Evolutionary conservation across 2,113 vertebrate genomes (phyloP), one percentile per base, ranked within the genome.

Genomic region (Ellobius talpinus): DNA sequence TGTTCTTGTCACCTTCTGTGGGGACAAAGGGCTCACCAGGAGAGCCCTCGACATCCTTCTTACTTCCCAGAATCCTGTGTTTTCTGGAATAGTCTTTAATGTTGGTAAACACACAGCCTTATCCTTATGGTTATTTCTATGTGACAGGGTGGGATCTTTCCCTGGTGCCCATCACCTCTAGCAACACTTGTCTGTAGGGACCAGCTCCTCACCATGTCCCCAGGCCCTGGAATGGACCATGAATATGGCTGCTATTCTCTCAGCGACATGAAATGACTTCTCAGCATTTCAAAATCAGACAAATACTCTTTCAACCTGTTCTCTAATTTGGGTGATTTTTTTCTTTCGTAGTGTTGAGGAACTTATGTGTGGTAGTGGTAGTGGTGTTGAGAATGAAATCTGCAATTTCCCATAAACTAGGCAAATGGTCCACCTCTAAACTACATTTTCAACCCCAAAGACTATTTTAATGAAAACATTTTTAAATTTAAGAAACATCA

Each of bases 1-100:
- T 26, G 86, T 58, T 96, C 96, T 96, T 96, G 84, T 89, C 91
- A 79, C 95, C 86, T 93, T 94, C 96, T 91, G 45, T 93, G 94
- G 93, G 92, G 95, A 55, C 77, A 95, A 16, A 94, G 93, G 94
- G 95, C 73, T 95, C 95, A 97, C 74, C 23, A 31, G 81, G 24
- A 87, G 1, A 24, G 55, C 6, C 17, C 26, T 17, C 23, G 21
- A 21, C 12, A 31, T 55, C 29, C 16, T 0, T 9, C 7, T 63
- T 39, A 55, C 50, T 61, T 24, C 74, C 87, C 65, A 47, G 74
- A 87, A 55, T 76, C 77, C 55, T 58, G 24, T 21, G 12, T 19
- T 47, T 50, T 21, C 36, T 63, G 0, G 1, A 11, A 31, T 58
- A 63, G 7, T 58, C 88, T 21, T 45, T 23, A 89, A 0, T 2